A percentile compares a stretch with the other conserved stretches of the same genome.
Conservation (phyloP, 2,113 vertebrate species). For the Dromiciops gliroides region DNA sequence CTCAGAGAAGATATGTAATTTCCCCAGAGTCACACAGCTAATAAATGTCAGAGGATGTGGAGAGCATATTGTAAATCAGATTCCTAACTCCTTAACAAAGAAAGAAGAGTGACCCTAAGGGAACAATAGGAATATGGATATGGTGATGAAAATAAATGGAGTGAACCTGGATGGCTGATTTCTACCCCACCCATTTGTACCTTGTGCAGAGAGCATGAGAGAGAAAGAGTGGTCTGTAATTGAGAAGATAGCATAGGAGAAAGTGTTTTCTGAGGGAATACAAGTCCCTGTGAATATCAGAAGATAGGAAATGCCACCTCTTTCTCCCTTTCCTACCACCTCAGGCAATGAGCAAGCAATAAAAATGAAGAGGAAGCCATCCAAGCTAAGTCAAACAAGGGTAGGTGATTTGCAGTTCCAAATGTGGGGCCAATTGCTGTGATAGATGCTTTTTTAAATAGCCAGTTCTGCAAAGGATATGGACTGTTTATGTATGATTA, state of each 20-base stretch:
- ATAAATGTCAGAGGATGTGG: not conserved
- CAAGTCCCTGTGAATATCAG: not conserved
- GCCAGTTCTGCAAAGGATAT: slow-evolving; percentile 68
- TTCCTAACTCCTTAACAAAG: not conserved
- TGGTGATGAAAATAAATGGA: not conserved
- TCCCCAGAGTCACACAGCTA: not conserved
- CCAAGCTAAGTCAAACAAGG: slow-evolving; percentile 55
- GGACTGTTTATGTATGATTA: slow-evolving; percentile 79
- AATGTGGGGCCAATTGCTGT: slow-evolving; percentile 56
- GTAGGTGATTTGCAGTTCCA: slow-evolving; percentile 57
- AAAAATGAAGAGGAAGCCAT: slow-evolving; percentile 43
- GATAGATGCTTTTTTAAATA: slow-evolving; percentile 76
- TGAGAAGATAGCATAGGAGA: not conserved
- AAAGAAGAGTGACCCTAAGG: not conserved
- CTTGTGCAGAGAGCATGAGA: not conserved
- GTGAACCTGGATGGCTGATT: not conserved
- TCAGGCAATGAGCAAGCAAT: slow-evolving; percentile 27
- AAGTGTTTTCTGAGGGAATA: not conserved
- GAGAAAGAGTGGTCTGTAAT: not conserved
- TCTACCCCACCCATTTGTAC: not conserved
- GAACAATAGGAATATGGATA: not conserved
- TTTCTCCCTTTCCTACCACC: not conserved
- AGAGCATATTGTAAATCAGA: not conserved
- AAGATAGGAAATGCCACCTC: not conserved
- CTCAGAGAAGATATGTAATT: too few relatives aligned